A percentile compares a stretch with the other conserved stretches of the same genome.
Conservation (phyloP, 2,113 vertebrate genomes). For the Periophthalmus modestus region DNA sequence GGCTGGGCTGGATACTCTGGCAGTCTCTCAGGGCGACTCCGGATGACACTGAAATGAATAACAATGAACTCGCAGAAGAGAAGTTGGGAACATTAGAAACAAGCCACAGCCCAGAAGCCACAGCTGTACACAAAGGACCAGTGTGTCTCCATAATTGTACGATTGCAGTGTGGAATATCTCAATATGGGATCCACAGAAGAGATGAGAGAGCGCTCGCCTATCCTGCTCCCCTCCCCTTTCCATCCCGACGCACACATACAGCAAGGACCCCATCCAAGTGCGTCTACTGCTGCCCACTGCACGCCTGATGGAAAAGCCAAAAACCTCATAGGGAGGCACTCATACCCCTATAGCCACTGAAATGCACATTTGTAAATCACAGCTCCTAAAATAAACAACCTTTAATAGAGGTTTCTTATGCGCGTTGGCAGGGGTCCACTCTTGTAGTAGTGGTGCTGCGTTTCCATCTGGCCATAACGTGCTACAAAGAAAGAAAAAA, state of each 20-base stretch:
- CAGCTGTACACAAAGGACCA: conserved; percentile 11
- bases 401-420: conserved; percentile 62
- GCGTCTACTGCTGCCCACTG: conserved; percentile 63
- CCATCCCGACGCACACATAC: conserved; percentile 52
- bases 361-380: conserved; percentile 63
- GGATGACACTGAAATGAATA: conserved; percentile 71
- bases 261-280: conserved; percentile 69
- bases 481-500: conserved; percentile 20
- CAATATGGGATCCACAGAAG: conserved; percentile 52
- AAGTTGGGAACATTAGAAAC: conserved; percentile 58
- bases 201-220: conserved; percentile 52
- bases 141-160: conserved; percentile 35
- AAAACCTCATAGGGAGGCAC: conserved; percentile 34
- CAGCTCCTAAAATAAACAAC: conserved; percentile 34
- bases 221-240: conserved; percentile 40
- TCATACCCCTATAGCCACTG: conserved; percentile 43
- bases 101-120: conserved; percentile 29
- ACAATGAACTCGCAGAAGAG: conserved; percentile 64
- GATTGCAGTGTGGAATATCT: conserved; percentile 46
- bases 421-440: conserved; percentile 42
- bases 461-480: conserved; percentile 27
- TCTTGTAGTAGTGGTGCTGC: conserved; percentile 12
- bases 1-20: conserved; percentile 36
- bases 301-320: conserved; percentile 74
- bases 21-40: conserved; percentile 47